phyloP scores from a whole-genome alignment of 2,888 invertebrate species.

The Resseliella maxima region DNA sequence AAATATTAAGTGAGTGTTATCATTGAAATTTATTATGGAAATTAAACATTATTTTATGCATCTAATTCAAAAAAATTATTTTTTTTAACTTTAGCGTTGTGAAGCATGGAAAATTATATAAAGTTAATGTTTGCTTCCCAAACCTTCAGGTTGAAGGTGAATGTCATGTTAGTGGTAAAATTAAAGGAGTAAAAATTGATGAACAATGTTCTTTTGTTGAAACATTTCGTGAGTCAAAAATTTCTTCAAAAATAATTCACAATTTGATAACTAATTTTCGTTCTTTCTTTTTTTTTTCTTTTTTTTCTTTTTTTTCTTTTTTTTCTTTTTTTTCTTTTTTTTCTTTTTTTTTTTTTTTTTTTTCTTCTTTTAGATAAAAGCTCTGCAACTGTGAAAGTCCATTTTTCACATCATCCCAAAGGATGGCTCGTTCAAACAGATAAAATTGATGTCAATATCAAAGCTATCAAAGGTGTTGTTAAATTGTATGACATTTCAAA shows the following conservation, averaged over 20 bases:
- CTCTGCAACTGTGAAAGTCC: conserved; percentile 63
- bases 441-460: conserved; percentile 68
- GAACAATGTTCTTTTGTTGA: conserved; percentile 70
- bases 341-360: no score
- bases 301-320: no score
- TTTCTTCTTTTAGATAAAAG: conserved; percentile 62
- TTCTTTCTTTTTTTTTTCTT: no score
- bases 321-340: no score
- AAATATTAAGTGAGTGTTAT: conserved; percentile 55
- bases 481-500: conserved; percentile 70
- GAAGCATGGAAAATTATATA: conserved; percentile 65
- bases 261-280: no score
- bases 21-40: background rate
- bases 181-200: conserved; percentile 69
- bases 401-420: conserved; percentile 65
- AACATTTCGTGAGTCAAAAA: conserved; percentile 69
- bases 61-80: background rate
- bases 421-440: conserved; percentile 67
- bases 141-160: conserved; percentile 69
- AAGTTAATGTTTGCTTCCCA: conserved; percentile 68
- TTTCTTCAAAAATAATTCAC: background rate
- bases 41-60: background rate
- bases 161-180: conserved; percentile 70
- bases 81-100: conserved; percentile 64
- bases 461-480: conserved; percentile 68